A percentile compares a stretch with the other conserved stretches of the same genome.
These are phyloP conservation scores for Drosophila funebris DNA, from an alignment of 1,140 invertebrate species.

Conservation along the genomic window DNA sequence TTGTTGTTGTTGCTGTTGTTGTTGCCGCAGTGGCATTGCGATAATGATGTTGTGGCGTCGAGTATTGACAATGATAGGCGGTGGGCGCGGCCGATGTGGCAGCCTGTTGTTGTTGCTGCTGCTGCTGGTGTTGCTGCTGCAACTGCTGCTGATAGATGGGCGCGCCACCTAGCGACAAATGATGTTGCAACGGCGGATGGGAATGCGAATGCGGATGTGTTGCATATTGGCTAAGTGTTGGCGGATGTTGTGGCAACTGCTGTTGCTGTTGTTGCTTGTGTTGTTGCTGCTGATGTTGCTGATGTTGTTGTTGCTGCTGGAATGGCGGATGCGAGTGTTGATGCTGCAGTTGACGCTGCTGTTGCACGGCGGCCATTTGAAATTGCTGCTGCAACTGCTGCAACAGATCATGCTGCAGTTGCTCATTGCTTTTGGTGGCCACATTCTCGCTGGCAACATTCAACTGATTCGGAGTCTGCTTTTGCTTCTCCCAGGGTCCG, in stretches of 20 bases:
- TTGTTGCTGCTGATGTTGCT: slow-evolving; percentile 48
- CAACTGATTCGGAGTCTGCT: slow-evolving; percentile 50
- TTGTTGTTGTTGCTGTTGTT: slow-evolving; percentile 36
- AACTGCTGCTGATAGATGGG: slow-evolving; percentile 62
- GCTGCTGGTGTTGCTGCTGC: slow-evolving; percentile 56
- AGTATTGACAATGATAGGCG: slow-evolving; percentile 60
- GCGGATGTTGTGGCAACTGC: slow-evolving; percentile 34
- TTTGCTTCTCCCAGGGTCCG: slow-evolving; percentile 78
- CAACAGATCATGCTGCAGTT: slow-evolving; percentile 68
- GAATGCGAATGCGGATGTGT: slow-evolving; percentile 37
- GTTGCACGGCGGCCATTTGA: slow-evolving; percentile 61
- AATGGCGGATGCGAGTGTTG: slow-evolving; percentile 71
- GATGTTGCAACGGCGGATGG: slow-evolving; percentile 79
- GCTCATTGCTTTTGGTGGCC: slow-evolving; percentile 46
- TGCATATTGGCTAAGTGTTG: neutral
- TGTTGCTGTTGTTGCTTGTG: slow-evolving; percentile 57
- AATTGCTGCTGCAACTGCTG: slow-evolving; percentile 69
- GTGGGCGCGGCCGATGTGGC: slow-evolving; percentile 11
- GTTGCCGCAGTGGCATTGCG: slow-evolving; percentile 25
- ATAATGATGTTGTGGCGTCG: slow-evolving; percentile 77
- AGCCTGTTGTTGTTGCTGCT: slow-evolving; percentile 43
- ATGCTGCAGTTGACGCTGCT: slow-evolving; percentile 53
- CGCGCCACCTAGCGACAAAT: slow-evolving; percentile 72
- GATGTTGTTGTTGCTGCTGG: slow-evolving; percentile 39
- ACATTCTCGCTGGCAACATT: slow-evolving; percentile 1